Conservation (phyloP, 2,797 vertebrate species). For the Rhinogobio ventralis region DNA sequence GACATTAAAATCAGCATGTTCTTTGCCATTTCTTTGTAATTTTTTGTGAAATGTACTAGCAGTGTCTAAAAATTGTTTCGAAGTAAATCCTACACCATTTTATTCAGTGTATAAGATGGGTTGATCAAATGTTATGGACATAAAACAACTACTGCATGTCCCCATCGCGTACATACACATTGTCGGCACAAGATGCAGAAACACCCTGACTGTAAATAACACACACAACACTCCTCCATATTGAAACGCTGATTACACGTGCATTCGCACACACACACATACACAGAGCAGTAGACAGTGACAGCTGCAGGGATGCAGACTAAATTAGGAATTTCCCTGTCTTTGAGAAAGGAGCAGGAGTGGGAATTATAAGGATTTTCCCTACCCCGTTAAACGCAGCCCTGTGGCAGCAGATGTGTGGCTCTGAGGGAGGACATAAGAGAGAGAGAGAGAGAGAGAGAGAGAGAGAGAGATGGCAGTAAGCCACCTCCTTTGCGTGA, state of each 20-base stretch:
- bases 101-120: not conserved
- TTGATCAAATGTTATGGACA: not conserved
- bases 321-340: conserved; percentile 53
- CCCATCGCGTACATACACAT: not conserved
- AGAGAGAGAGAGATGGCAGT: conserved; percentile 65
- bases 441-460: conserved; percentile 42
- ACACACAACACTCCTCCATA: conserved; percentile 17
- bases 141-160: conserved; percentile 8
- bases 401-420: conserved; percentile 67
- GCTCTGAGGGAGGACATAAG: conserved; percentile 74
- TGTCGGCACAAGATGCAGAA: not conserved
- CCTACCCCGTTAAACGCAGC: conserved; percentile 75
- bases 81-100: not conserved
- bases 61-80: not conserved
- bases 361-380: conserved; percentile 64
- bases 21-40: not conserved
- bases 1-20: not conserved
- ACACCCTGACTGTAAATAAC: conserved; percentile 15
- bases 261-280: conserved; percentile 34
- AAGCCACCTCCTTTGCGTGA: conserved; percentile 81
- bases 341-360: conserved; percentile 40
- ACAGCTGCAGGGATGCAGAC: conserved; percentile 54
- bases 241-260: conserved; percentile 17
- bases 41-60: not conserved
- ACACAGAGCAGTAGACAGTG: conserved; percentile 28